phyloP scores from a whole-genome alignment of 2,797 vertebrate species.

The Gobio occitaniae region DNA sequence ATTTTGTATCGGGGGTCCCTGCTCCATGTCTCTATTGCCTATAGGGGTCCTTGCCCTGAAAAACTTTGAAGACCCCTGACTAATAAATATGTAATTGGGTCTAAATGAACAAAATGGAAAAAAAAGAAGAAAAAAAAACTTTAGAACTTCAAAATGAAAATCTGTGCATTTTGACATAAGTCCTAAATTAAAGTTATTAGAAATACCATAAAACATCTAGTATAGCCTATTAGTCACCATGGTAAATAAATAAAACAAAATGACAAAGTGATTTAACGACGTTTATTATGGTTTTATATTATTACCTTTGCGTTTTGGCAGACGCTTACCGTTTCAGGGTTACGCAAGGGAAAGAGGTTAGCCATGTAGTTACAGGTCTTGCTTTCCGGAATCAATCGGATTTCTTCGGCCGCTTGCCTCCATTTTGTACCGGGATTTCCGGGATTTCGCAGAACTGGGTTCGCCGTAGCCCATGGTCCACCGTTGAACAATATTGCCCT shows the following conservation, averaged over 20 bases:
- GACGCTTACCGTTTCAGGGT: background rate
- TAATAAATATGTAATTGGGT: background rate
- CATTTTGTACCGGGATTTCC: slow-evolving; percentile 83
- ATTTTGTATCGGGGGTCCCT: too few relatives aligned
- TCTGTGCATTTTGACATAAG: background rate
- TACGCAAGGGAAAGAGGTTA: background rate
- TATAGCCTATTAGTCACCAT: background rate
- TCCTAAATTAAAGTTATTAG: background rate
- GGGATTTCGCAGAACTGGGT: slow-evolving; percentile 71
- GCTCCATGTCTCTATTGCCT: too few relatives aligned
- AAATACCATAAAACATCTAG: background rate
- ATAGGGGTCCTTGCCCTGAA: too few relatives aligned
- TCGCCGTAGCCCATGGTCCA: slow-evolving; percentile 39
- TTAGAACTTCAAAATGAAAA: background rate
- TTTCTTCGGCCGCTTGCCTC: slow-evolving; percentile 67
- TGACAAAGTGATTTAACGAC: background rate
- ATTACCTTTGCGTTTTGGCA: background rate
- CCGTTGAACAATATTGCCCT: background rate
- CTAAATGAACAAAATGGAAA: background rate
- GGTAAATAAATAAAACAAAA: background rate
- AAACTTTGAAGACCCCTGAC: too few relatives aligned
- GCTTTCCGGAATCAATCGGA: slow-evolving; percentile 58
- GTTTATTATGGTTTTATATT: background rate
- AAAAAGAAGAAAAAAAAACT: too few relatives aligned
- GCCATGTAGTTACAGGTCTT: slow-evolving; percentile 3